Evolutionary conservation across 2,797 vertebrate genomes (phyloP).

Genomic region (Acanthornis magna): DNA sequence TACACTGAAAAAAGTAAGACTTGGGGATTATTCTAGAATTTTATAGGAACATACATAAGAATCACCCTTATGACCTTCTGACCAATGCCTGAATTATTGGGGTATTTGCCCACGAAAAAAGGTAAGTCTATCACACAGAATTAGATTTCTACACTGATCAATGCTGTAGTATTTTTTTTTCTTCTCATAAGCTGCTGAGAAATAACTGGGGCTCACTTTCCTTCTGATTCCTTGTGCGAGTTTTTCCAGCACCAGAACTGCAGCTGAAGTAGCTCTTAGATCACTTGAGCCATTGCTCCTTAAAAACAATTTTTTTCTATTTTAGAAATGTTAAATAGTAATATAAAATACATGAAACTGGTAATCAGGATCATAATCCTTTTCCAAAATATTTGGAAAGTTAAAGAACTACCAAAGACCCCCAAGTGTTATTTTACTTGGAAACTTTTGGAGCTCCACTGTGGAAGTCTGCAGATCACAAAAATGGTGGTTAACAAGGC

Average conservation of each 20-base stretch:
- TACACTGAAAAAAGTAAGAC: background rate
- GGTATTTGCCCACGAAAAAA: background rate
- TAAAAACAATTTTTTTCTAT: background rate
- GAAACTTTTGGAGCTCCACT: background rate
- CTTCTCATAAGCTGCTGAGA: background rate
- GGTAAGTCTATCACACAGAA: background rate
- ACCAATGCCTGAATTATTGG: background rate
- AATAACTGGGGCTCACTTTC: background rate
- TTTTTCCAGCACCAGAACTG: background rate
- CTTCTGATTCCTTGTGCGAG: background rate
- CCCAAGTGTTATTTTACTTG: background rate
- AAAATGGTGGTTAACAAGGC: background rate
- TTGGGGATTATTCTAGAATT: background rate
- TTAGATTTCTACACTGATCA: background rate
- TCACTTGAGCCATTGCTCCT: background rate
- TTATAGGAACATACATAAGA: background rate
- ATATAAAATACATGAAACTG: background rate
- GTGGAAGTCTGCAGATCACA: background rate
- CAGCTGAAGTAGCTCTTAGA: background rate
- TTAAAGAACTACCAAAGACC: background rate
- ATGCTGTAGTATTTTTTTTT: background rate
- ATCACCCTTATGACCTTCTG: background rate
- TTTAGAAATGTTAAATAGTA: background rate
- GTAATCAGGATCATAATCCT: background rate
- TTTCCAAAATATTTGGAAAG: background rate